Evolutionary conservation across 1,140 invertebrate species (phyloP).

Genomic region (Sminthurides bifidus): DNA sequence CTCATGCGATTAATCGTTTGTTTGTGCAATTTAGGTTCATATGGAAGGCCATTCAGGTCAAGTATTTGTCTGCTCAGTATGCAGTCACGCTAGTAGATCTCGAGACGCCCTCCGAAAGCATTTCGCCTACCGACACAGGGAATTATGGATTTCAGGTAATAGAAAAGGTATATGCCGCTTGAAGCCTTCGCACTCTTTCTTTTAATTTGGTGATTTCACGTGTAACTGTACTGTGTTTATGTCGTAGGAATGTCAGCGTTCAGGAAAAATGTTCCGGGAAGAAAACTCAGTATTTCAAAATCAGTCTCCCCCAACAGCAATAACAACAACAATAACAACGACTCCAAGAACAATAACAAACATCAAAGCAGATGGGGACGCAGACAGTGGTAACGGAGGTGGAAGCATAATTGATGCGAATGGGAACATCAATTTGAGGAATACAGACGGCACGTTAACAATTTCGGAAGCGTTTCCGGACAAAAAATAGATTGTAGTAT

Average conservation of each 20-base stretch:
- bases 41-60: constrained; percentile 78
- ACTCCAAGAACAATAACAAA: constrained; percentile 30
- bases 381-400: background rate
- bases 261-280: constrained; percentile 28
- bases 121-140: constrained; percentile 52
- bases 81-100: constrained; percentile 69
- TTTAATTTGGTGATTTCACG: constrained; percentile 3
- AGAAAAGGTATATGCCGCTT: no score
- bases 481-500: constrained; percentile 9
- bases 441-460: constrained; percentile 29
- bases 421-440: constrained; percentile 27
- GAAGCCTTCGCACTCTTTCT: constrained; percentile 2
- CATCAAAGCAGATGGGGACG: background rate
- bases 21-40: constrained; percentile 43
- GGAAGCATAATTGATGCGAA: constrained; percentile 22
- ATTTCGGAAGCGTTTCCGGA: constrained; percentile 28
- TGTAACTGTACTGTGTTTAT: background rate
- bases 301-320: constrained; percentile 17
- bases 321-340: constrained; percentile 29
- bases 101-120: constrained; percentile 75
- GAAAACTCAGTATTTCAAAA: constrained; percentile 31
- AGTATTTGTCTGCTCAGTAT: constrained; percentile 65
- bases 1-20: constrained; percentile 2
- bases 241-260: constrained; percentile 29
- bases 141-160: constrained; percentile 27